These are phyloP conservation scores for Acanthococcus lagerstroemiae DNA, from an alignment of 2,888 invertebrate genomes.

Conservation along the genomic window DNA sequence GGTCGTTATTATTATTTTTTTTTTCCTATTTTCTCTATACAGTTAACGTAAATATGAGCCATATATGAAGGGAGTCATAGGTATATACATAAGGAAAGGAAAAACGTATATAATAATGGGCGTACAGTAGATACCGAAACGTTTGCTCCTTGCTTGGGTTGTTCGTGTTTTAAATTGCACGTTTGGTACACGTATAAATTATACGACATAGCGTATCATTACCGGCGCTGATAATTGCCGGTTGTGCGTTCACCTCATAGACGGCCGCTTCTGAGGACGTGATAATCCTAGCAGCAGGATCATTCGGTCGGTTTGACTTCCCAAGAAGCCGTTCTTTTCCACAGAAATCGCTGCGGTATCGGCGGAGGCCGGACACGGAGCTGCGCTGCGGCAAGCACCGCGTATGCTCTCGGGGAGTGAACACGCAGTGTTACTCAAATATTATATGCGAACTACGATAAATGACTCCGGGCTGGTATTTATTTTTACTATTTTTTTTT, in stretches of 20 bases:
- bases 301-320: constrained; percentile 27
- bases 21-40: too few relatives aligned
- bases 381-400: neutral
- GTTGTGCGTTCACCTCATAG: constrained; percentile 23
- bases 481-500: constrained; percentile 9
- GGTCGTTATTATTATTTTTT: too few relatives aligned
- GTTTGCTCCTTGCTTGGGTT: constrained; percentile 23
- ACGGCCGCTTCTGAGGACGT: constrained; percentile 27
- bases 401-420: neutral
- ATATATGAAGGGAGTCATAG: neutral
- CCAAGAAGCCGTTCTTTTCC: constrained; percentile 22
- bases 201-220: constrained; percentile 25
- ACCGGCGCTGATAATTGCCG: constrained; percentile 26
- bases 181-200: constrained; percentile 27
- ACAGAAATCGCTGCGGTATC: neutral
- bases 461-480: constrained; percentile 19
- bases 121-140: constrained; percentile 28
- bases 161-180: constrained; percentile 30
- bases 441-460: constrained; percentile 8
- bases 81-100: neutral
- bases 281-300: constrained; percentile 29
- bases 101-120: constrained; percentile 20
- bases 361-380: neutral
- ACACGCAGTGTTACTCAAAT: neutral
- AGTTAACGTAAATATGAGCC: too few relatives aligned